These are phyloP conservation scores for Dromaius novaehollandiae DNA, from an alignment of 2,113 vertebrate species.

Conservation along the genomic window DNA sequence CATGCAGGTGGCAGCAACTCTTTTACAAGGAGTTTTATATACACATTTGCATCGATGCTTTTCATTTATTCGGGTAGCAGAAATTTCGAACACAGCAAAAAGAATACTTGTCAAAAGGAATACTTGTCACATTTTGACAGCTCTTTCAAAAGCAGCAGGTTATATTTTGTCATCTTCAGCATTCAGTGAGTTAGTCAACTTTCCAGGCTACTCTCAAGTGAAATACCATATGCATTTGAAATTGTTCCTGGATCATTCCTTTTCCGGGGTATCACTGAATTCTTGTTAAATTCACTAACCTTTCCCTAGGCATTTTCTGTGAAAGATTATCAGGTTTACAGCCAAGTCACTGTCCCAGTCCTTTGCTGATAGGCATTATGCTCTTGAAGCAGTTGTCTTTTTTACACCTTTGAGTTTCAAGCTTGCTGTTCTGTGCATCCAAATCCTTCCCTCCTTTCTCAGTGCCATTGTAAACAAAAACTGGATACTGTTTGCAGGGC, in stretches of 20 bases:
- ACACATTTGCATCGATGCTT: not conserved
- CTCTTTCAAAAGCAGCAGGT: constrained; percentile 65
- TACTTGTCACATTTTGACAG: constrained; percentile 34
- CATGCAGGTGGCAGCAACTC: not conserved
- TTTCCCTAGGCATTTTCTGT: constrained; percentile 26
- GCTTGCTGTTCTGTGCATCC: not conserved
- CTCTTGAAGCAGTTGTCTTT: not conserved
- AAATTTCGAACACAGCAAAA: not conserved
- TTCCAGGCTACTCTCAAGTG: constrained; percentile 71
- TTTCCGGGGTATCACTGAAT: constrained; percentile 7
- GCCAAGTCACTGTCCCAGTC: not conserved
- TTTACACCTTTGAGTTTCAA: not conserved
- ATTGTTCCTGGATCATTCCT: constrained; percentile 63
- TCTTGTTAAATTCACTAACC: constrained; percentile 63
- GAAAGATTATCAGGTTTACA: constrained; percentile 8
- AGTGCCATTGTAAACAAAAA: not conserved
- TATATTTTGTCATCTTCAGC: constrained; percentile 64
- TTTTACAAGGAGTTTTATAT: not conserved
- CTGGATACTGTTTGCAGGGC: not conserved
- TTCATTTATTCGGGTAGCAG: not conserved
- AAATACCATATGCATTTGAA: constrained; percentile 75
- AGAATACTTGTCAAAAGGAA: not conserved
- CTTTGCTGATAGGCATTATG: not conserved
- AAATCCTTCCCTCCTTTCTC: not conserved
- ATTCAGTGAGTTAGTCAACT: constrained; percentile 60